phyloP scores from a whole-genome alignment of 1,140 invertebrate genomes.

The Heliconius congener region DNA sequence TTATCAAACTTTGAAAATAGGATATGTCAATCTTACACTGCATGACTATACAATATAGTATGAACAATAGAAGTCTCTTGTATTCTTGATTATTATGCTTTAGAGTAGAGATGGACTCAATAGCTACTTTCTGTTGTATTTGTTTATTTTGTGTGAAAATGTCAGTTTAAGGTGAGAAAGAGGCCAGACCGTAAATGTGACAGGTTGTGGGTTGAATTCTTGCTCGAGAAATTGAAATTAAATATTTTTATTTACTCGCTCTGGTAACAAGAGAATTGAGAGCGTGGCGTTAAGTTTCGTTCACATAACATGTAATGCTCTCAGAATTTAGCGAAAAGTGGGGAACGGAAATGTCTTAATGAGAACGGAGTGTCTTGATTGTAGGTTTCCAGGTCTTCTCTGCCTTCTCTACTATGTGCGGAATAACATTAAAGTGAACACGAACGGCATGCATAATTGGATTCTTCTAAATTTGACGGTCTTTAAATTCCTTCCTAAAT shows the following conservation, averaged over 20 bases:
- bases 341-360: too few species aligned
- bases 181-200: neutral
- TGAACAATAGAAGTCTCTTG: neutral
- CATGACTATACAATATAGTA: neutral
- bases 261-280: neutral
- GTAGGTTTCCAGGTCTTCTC: too few species aligned
- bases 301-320: too few species aligned
- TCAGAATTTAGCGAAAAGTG: too few species aligned
- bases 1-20: neutral
- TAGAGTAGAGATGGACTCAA: neutral
- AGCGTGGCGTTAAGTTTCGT: neutral
- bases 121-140: neutral
- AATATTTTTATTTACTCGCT: neutral
- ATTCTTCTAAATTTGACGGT: too few species aligned
- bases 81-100: neutral
- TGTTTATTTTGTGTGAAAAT: neutral
- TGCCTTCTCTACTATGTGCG: too few species aligned
- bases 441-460: too few species aligned
- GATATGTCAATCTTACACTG: constrained; percentile 9
- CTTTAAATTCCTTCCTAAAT: too few species aligned
- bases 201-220: neutral
- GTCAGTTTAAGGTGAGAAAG: neutral
- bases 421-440: too few species aligned
- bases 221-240: neutral
- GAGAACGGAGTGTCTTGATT: too few species aligned